Base-by-base conservation (phyloP, 1,140 invertebrate species). In the Episyrphus balteatus region DNA sequence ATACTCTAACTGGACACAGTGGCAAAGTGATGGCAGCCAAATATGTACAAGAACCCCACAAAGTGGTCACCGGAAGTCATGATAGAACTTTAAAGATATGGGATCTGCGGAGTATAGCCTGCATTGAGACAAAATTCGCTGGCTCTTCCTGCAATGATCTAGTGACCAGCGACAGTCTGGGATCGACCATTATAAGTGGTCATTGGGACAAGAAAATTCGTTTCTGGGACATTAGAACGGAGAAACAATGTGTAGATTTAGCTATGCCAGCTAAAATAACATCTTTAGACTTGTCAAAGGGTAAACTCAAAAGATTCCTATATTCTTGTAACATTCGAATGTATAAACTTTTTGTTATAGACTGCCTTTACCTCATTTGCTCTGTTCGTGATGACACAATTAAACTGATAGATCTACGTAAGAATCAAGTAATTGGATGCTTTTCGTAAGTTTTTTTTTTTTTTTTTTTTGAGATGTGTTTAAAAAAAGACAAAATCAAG, bases 151-250 rank as follows among this genome's bases (percentile, higher is more conserved):
- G 94, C 69, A 93, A 96, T 69, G 95, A 98, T 73, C 72, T 98
- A 17, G 92, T 95, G 30, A 92, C 86, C 44, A 82, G 81, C 17
- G 86, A 93, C 58, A 81, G 84, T 36, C 79, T 87, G 2, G 91
- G 88, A n/a, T 85, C 87, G 12, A 89, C 84, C 18, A 89, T 98
- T 51, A 92, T 98, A 50, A 96, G 92, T 56, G 93, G 92, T 13
- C 95, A 99, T 74, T 97, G 92, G 71, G 95, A 99, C 73, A 97
- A 96, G 70, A 84, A 81, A 55, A 89, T 98, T 57, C 77, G 94
- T 34, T 97, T 98, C 70, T 98, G 94, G 93, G 95, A 99, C 62
- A 84, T 83, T 49, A 78, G 93, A 57, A 84, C 83, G 2, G 84
- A 87, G 55, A 78, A 78, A 48, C 82, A 79, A 49, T 78, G 82